These are phyloP conservation scores for Eristalis intricaria DNA, from an alignment of 2,888 invertebrate genomes.

Conservation along the genomic window DNA sequence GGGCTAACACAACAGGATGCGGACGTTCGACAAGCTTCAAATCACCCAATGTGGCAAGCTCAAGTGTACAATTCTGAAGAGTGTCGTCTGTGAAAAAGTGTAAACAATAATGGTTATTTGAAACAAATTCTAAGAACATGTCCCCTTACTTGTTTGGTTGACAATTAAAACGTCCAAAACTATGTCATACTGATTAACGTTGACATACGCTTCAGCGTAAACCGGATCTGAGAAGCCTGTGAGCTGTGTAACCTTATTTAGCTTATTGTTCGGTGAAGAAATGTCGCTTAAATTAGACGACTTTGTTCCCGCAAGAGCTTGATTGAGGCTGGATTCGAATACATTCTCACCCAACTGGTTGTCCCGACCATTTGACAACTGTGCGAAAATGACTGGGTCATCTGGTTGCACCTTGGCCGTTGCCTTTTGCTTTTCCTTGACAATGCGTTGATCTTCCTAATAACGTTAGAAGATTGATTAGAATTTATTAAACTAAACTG, in stretches of 20 bases:
- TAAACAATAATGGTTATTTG: not conserved
- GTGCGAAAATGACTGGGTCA: slow-evolving; percentile 92
- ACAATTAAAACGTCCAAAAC: slow-evolving; percentile 98
- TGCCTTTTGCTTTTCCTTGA: slow-evolving; percentile 86
- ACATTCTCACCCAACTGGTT: slow-evolving; percentile 86
- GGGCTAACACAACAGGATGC: slow-evolving; percentile 96
- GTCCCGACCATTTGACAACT: slow-evolving; percentile 86
- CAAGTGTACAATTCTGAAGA: slow-evolving; percentile 98
- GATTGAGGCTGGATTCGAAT: slow-evolving; percentile 96
- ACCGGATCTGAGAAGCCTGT: slow-evolving; percentile 99
- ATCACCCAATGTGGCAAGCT: slow-evolving; percentile 98
- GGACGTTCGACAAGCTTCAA: slow-evolving; percentile 99
- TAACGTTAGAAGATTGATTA: not conserved
- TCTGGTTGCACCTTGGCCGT: slow-evolving; percentile 90
- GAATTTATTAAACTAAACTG: not conserved
- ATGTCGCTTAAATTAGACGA: slow-evolving; percentile 81
- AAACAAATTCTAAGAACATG: not conserved
- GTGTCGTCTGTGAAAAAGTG: slow-evolving; percentile 87
- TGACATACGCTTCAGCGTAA: slow-evolving; percentile 99
- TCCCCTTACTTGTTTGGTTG: slow-evolving; percentile 92
- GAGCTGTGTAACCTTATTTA: slow-evolving; percentile 94
- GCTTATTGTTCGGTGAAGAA: slow-evolving; percentile 83
- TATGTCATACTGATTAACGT: slow-evolving; percentile 99
- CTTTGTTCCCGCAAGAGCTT: slow-evolving; percentile 89
- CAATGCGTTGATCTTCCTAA: slow-evolving; percentile 80